Evolutionary conservation across 1,140 invertebrate species (phyloP).

Genomic region (Drosophila melanogaster): Release_6_plus_ISO1_MT NC_004354.4:20752001-20752500

Average conservation of each 20-base stretch:
- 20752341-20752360: neutral
- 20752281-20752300: too few species aligned
- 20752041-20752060: conserved; percentile 45
- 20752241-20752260: neutral
- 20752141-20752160: neutral
- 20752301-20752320: too few species aligned
- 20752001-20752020: conserved; percentile 2
- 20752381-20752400: too few species aligned
- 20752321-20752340: too few species aligned
- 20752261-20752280: too few species aligned
- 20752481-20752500: neutral
- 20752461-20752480: too few species aligned
- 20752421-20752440: too few species aligned
- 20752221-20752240: conserved; percentile 1
- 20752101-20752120: conserved; percentile 14
- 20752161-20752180: neutral
- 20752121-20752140: conserved; percentile 10
- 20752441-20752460: too few species aligned
- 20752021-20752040: conserved; percentile 9
- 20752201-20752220: conserved; percentile 4
- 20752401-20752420: too few species aligned
- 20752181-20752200: neutral
- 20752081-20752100: conserved; percentile 24
- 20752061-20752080: conserved; percentile 74
- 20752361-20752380: neutral